Evolutionary conservation across 2,888 invertebrate genomes (phyloP), one percentile per base, ranked within the genome.

Genomic region (Creontiades dilutus): DNA sequence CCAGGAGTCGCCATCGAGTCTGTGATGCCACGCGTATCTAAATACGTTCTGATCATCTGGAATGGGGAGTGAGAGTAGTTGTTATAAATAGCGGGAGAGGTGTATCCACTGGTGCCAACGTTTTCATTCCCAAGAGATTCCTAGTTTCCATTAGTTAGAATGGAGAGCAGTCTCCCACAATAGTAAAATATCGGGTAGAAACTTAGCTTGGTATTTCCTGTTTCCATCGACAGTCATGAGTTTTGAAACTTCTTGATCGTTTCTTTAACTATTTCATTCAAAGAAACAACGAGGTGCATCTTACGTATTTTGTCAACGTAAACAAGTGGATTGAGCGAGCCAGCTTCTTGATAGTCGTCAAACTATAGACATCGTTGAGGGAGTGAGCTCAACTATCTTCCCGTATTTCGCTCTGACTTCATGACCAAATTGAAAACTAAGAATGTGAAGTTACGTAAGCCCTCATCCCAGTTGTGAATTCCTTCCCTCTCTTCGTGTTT

Each of bases 41-140:
- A 88, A 88, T 88, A 55, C 80, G 55, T 47, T 19, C 52, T 78
- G 48, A 88, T 78, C 76, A 88, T 55, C 78, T 88, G 27, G 28
- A 88, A 88, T 47, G 86, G 75, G 86, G 11, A 76, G 88, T 48
- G 88, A 88, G 88, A 78, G 88, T 55, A 23, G 76, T n/a, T n/a
- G 48, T 76, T 76, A 86, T 75, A 86, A 47, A 86, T 86, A 86
- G 55, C 37, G 0, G 37, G 61, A 57, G 68, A 23, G 37, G 23
- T 28, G 14, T 61, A 13, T 16, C 85, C 55, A n/a, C 78, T 78
- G 78, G 37, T 37, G 37, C 14, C 47, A 68, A 23, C 68, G 68
- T 68, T 13, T 11, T 61, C 7, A 23, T 68, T n/a, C 68, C 23
- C 23, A 11, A 12, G 5, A 27, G 9, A 68, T 27, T 68, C 68